phyloP scores from a whole-genome alignment of 2,797 vertebrate species.

The Spea hammondii region DNA sequence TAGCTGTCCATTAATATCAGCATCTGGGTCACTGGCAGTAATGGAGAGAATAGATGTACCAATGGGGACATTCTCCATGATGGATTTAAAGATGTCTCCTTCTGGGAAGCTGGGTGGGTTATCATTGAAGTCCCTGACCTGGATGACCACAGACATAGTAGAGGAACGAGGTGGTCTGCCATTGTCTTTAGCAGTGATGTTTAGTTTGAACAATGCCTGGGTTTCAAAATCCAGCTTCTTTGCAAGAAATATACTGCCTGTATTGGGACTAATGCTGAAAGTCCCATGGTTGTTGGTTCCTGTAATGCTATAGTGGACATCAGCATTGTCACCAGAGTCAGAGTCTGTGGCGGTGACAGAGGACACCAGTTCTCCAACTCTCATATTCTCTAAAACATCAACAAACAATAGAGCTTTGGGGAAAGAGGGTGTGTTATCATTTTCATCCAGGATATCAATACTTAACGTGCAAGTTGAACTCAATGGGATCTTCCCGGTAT shows the following conservation, averaged over 20 bases:
- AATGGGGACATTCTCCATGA: constrained; percentile 88
- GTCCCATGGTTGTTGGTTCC: constrained; percentile 92
- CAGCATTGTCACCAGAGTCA: constrained; percentile 89
- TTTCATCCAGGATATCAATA: constrained; percentile 90
- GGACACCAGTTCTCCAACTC: constrained; percentile 90
- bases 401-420: constrained; percentile 83
- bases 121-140: constrained; percentile 94
- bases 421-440: constrained; percentile 92
- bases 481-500: constrained; percentile 76
- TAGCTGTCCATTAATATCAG: constrained; percentile 90
- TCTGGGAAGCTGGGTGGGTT: constrained; percentile 89
- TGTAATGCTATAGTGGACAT: constrained; percentile 88
- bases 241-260: constrained; percentile 91
- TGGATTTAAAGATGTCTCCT: constrained; percentile 93
- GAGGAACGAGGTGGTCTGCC: constrained; percentile 87
- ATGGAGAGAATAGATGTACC: constrained; percentile 86
- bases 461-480: constrained; percentile 88
- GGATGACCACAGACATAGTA: constrained; percentile 89
- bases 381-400: constrained; percentile 94
- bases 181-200: constrained; percentile 90
- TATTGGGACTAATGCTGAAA: constrained; percentile 95
- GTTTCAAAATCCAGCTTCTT: constrained; percentile 95
- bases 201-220: constrained; percentile 88
- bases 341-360: constrained; percentile 91
- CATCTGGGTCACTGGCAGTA: constrained; percentile 88